Conservation (phyloP, 2,888 invertebrate genomes). For the Nomada ferruginata region DNA sequence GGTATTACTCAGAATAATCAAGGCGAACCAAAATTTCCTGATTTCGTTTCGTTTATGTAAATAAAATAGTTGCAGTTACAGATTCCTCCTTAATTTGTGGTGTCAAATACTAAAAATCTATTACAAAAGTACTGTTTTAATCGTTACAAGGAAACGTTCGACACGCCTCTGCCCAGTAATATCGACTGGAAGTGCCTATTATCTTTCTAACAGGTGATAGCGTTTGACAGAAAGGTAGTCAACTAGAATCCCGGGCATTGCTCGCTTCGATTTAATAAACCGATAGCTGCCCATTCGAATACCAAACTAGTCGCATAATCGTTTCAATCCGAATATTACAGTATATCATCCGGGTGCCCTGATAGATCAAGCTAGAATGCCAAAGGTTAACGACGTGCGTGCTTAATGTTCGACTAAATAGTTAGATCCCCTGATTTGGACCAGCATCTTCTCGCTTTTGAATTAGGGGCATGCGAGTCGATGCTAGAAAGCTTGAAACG, state of each 20-base stretch:
- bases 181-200: neutral
- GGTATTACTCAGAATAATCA: no score
- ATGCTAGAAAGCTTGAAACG: neutral
- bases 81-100: no score
- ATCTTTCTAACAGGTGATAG: neutral
- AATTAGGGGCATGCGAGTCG: neutral
- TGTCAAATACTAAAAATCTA: no score
- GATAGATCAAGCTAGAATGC: constrained; percentile 23
- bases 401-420: constrained; percentile 3
- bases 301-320: constrained; percentile 18
- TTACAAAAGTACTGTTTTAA: no score
- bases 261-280: constrained; percentile 27
- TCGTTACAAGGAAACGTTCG: neutral
- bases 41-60: no score
- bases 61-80: no score
- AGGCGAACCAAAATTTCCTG: no score
- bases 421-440: neutral
- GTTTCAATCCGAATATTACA: constrained; percentile 25
- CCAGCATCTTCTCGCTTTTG: neutral
- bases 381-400: constrained; percentile 9
- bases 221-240: neutral
- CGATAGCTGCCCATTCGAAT: constrained; percentile 20
- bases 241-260: constrained; percentile 1
- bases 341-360: constrained; percentile 30
- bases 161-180: neutral